Conservation (phyloP, 2,888 invertebrate genomes). For the Himalopsyche kuldschensis region DNA sequence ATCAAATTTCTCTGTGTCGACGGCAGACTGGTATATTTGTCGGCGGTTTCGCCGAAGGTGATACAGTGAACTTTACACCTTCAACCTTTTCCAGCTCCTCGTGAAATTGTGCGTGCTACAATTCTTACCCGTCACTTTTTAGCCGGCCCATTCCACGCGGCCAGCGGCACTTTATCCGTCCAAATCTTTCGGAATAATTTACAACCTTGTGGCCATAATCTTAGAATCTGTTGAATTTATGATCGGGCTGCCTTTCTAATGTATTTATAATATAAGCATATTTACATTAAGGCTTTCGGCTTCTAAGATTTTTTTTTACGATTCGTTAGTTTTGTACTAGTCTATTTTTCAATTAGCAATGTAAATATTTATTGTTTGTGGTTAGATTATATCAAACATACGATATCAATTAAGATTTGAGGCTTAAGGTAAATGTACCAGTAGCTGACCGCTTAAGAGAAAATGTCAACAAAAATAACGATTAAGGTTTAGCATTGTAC, state of each 20-base stretch:
- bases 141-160: not conserved
- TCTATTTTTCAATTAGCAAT: not conserved
- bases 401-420: no score
- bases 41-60: not conserved
- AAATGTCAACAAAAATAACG: no score
- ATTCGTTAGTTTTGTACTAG: not conserved
- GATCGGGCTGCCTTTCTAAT: not conserved
- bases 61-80: not conserved
- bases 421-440: no score
- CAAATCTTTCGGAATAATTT: constrained; percentile 1
- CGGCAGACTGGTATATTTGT: no score
- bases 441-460: no score
- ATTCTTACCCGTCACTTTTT: not conserved
- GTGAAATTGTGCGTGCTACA: not conserved
- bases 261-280: not conserved
- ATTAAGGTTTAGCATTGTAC: no score
- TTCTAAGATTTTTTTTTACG: not conserved
- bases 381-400: no score
- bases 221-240: not conserved
- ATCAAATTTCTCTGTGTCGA: not conserved
- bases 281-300: not conserved
- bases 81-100: not conserved
- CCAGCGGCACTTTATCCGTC: not conserved
- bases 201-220: not conserved
- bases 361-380: not conserved